Percentiles rank a stretch among this genome's conserved stretches.
phyloP scores from a whole-genome alignment of 2,113 vertebrate species.

The Lasiurus cinereus region DNA sequence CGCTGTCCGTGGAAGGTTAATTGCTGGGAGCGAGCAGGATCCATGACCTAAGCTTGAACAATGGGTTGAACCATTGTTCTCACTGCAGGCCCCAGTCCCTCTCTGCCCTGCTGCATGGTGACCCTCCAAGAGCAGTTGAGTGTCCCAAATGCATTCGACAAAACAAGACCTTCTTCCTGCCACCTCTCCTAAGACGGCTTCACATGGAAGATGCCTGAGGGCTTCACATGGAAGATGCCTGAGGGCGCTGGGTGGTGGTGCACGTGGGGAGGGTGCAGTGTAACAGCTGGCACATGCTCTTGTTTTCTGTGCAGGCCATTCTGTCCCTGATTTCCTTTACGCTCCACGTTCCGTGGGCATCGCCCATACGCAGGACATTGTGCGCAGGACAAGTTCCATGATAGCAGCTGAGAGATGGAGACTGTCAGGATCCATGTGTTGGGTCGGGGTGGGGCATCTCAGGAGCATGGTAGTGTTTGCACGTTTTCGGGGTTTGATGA shows the following conservation, averaged over 20 bases:
- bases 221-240: not conserved
- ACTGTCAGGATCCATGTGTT: not conserved
- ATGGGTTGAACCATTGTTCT: not conserved
- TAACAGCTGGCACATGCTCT: not conserved
- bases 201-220: not conserved
- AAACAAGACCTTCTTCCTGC: not conserved
- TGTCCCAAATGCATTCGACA: not conserved
- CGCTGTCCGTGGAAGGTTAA: not conserved
- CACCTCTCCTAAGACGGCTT: not conserved
- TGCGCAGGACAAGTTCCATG: rapidly evolving
- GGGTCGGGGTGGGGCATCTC: too few species aligned
- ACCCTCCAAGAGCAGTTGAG: not conserved
- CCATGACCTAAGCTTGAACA: not conserved
- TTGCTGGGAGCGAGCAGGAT: not conserved
- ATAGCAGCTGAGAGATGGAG: not conserved
- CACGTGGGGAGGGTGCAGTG: not conserved
- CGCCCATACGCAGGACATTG: rapidly evolving
- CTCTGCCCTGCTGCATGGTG: not conserved
- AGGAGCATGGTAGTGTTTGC: not conserved
- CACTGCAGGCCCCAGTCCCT: not conserved
- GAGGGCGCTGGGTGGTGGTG: not conserved
- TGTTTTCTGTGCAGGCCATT: not conserved
- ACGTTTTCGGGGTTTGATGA: not conserved
- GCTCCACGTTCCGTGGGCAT: not conserved
- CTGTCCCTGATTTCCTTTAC: not conserved